phyloP scores from a whole-genome alignment of 1,140 invertebrate species.

The Asobara japonica region DNA sequence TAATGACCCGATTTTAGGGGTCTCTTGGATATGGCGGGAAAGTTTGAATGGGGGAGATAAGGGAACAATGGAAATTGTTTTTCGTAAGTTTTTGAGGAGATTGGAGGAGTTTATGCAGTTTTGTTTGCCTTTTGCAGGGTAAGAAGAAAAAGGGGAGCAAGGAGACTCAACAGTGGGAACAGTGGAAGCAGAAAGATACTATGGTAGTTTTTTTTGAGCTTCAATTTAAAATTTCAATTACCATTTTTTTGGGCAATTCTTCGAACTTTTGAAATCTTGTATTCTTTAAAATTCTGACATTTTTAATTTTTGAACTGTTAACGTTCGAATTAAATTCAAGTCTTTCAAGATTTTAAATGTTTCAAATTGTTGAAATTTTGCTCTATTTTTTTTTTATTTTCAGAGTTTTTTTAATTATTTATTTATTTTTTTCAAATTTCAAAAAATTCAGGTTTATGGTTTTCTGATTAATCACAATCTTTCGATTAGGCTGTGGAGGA shows the following conservation, averaged over 20 bases:
- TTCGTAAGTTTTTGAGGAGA: neutral
- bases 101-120: neutral
- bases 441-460: too few species aligned
- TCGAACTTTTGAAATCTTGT: too few species aligned
- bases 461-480: too few species aligned
- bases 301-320: neutral
- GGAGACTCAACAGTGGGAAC: slow-evolving; percentile 64
- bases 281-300: neutral
- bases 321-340: too few species aligned
- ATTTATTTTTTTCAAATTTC: slow-evolving; percentile 38
- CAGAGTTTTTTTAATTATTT: neutral
- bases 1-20: slow-evolving; percentile 35
- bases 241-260: too few species aligned
- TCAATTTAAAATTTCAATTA: slow-evolving; percentile 6
- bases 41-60: slow-evolving; percentile 29
- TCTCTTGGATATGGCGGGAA: slow-evolving; percentile 45
- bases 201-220: slow-evolving; percentile 50
- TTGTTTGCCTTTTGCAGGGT: slow-evolving; percentile 37
- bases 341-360: too few species aligned
- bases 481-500: slow-evolving; percentile 68
- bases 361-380: too few species aligned
- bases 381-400: neutral
- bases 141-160: slow-evolving; percentile 55
- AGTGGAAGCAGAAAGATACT: slow-evolving; percentile 66
- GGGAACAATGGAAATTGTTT: neutral